Conservation (phyloP, 2,888 invertebrate genomes). For the Cheilosia pagana region DNA sequence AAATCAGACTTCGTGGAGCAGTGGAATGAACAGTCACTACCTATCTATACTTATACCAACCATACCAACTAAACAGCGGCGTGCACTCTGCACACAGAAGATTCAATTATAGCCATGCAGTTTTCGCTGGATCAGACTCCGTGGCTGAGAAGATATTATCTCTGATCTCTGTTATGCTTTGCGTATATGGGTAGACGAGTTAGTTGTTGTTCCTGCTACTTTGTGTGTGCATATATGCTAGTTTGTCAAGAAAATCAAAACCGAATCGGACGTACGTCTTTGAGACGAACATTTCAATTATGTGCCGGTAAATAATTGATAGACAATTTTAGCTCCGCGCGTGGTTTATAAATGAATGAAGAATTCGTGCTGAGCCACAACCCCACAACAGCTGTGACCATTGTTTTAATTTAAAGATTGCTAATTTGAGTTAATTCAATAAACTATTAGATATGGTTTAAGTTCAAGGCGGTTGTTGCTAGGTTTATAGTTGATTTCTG, state of each 20-base stretch:
- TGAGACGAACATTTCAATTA: conserved; percentile 62
- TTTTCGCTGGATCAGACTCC: conserved; percentile 20
- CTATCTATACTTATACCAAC: conserved; percentile 11
- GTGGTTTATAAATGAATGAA: conserved; percentile 6
- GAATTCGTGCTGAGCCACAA: conserved; percentile 23
- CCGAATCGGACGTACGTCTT: conserved; percentile 51
- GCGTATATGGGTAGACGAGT: conserved; percentile 36
- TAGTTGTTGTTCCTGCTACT: conserved; percentile 40
- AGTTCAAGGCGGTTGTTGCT: conserved; percentile 32
- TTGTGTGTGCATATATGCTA: conserved; percentile 23
- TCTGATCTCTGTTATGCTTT: conserved; percentile 21
- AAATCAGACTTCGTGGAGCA: conserved; percentile 25
- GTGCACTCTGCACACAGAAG: conserved; percentile 4
- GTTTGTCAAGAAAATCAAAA: conserved; percentile 54
- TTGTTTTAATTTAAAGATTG: conserved; percentile 23
- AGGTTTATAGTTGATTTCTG: too few relatives aligned
- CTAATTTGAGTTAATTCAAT: neutral
- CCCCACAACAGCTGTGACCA: conserved; percentile 16
- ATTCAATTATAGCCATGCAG: conserved; percentile 25
- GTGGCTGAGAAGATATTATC: conserved; percentile 50
- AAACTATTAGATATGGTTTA: neutral
- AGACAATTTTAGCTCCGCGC: conserved; percentile 7
- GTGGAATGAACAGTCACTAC: conserved; percentile 12
- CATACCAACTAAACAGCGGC: conserved; percentile 2
- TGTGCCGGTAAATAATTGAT: conserved; percentile 20